These are phyloP conservation scores for Drosophila yakuba DNA, from an alignment of 1,140 invertebrate species.

Conservation along the genomic window DNA sequence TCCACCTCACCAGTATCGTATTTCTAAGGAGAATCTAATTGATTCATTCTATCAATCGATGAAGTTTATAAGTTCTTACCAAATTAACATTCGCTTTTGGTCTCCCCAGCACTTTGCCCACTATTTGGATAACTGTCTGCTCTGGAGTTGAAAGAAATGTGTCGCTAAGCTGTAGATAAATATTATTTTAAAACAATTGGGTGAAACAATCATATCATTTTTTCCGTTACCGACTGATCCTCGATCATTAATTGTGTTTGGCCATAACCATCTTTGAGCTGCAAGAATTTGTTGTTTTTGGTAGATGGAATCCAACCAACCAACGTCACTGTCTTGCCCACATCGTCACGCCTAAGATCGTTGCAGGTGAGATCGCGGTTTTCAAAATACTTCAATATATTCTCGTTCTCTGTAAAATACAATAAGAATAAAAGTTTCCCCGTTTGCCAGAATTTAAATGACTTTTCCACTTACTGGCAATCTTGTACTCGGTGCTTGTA, in stretches of 20 bases:
- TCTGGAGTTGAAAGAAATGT: slow-evolving; percentile 71
- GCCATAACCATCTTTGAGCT: slow-evolving; percentile 91
- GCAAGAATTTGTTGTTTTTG: slow-evolving; percentile 88
- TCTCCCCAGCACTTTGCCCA: slow-evolving; percentile 79
- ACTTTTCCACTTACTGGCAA: slow-evolving; percentile 64
- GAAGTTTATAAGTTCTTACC: slow-evolving; percentile 29
- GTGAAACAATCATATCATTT: too few species aligned
- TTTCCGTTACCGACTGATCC: slow-evolving; percentile 71
- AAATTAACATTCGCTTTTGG: slow-evolving; percentile 78
- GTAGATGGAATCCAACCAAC: slow-evolving; percentile 91
- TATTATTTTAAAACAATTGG: not conserved
- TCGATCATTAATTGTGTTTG: slow-evolving; percentile 89
- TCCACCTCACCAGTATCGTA: slow-evolving; percentile 84
- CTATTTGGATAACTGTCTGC: slow-evolving; percentile 76
- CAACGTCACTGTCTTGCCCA: slow-evolving; percentile 88
- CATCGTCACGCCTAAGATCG: slow-evolving; percentile 87
- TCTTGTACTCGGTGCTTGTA: slow-evolving; percentile 84
- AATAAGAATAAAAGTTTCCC: too few species aligned
- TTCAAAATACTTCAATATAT: slow-evolving; percentile 85
- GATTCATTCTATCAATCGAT: not conserved
- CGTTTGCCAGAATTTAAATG: not conserved
- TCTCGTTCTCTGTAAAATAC: slow-evolving; percentile 73
- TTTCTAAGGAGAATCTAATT: slow-evolving; percentile 57
- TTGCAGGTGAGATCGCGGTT: slow-evolving; percentile 90
- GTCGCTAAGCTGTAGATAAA: slow-evolving; percentile 58